Conservation (phyloP, 2,888 invertebrate species). For the Vanessa cardui region DNA sequence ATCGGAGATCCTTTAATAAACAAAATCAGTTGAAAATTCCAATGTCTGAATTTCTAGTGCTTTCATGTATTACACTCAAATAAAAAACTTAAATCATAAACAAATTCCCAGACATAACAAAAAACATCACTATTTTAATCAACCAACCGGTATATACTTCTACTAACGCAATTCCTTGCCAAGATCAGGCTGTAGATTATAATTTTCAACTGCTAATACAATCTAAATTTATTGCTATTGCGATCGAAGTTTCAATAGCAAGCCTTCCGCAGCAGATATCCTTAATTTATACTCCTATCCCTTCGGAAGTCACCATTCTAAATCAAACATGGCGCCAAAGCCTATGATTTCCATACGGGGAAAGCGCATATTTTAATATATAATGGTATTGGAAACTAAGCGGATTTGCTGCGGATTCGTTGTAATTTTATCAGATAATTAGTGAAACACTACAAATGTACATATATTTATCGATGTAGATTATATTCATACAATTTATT, state of each 20-base stretch:
- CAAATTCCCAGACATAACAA: background rate
- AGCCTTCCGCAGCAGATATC: constrained; percentile 61
- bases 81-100: background rate
- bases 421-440: constrained; percentile 11
- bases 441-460: background rate
- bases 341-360: constrained; percentile 55
- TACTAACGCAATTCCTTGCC: constrained; percentile 11
- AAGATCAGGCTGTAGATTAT: constrained; percentile 23
- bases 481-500: background rate
- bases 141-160: constrained; percentile 17
- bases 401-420: constrained; percentile 48
- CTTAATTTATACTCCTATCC: constrained; percentile 65
- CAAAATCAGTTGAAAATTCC: too few species aligned
- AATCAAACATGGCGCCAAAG: constrained; percentile 75
- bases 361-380: constrained; percentile 71
- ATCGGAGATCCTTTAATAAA: too few species aligned
- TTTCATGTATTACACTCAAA: background rate
- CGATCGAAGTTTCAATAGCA: constrained; percentile 55
- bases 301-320: constrained; percentile 76
- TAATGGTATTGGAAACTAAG: constrained; percentile 55
- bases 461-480: background rate
- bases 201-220: constrained; percentile 32
- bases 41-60: too few species aligned
- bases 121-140: constrained; percentile 1
- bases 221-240: constrained; percentile 63